Base-by-base conservation (phyloP, 1,140 invertebrate genomes). In the Manduca sexta region DNA sequence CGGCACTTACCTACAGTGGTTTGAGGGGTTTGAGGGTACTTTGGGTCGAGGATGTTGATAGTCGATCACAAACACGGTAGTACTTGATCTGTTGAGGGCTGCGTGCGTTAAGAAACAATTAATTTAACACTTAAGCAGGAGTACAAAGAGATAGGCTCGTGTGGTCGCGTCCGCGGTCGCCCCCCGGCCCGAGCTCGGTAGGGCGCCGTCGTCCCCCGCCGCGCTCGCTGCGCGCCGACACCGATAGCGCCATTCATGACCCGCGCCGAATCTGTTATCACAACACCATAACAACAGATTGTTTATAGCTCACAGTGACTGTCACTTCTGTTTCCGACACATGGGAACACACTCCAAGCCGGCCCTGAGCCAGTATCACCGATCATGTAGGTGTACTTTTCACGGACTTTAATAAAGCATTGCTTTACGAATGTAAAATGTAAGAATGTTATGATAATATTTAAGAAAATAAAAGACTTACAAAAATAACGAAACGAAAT, bases 61-160 rank as follows among this genome's bases (percentile, higher is more conserved):
- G 33, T 35, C 8, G 33, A 35, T 35, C 13, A 35, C 10, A 35
- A 35, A 35, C 13, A n/a, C 33, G n/a, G 0, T n/a, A 11, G 2
- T 14, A 11, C 5, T n/a, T 16, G 0, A 10, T 17, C 11, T 43
- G 14, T 45, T 1, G 17, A 46, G 34, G 38, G 31, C 46, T 37
- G 18, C 37, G 29, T 8, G 30, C 49, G 43, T 40, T 58, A 38
- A 56, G 37, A 39, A 68, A 68, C 64, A 74, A 79, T 79, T 74
- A 79, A 74, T 79, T 70, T 77, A 69, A 70, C 71, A 67, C 68
- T 59, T 77, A 66, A 58, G 38, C 37, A 65, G 63, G 29, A 21
- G 41, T 57, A 53, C 52, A 59, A 62, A 62, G n/a, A 18, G 38
- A 43, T 43, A 30, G 21, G 26, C 49, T 45, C 52, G 33, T 42